phyloP scores from a whole-genome alignment of 2,113 vertebrate species.

The Sarotherodon lohbergeri region DNA sequence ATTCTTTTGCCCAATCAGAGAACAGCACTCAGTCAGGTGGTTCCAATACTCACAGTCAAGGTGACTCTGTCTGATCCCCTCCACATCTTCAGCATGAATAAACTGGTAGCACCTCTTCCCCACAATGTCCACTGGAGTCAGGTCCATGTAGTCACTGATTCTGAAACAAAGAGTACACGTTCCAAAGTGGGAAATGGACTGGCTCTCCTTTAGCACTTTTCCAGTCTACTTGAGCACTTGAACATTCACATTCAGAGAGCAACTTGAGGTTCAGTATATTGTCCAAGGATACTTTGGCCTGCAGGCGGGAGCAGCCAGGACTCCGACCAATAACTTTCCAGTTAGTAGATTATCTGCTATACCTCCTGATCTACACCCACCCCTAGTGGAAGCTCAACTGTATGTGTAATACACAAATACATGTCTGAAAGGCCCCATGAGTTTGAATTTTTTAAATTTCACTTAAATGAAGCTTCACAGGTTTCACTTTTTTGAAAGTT shows the following conservation, averaged over 20 bases:
- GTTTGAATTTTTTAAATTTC: not conserved
- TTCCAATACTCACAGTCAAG: slow-evolving; percentile 88
- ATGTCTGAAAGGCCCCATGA: not conserved
- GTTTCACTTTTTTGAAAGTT: not conserved
- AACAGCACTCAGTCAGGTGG: not conserved
- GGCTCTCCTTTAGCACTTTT: not conserved
- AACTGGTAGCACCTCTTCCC: slow-evolving; percentile 98
- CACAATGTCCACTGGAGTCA: slow-evolving; percentile 93
- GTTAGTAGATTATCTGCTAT: not conserved
- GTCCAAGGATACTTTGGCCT: not conserved
- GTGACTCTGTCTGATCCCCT: slow-evolving; percentile 94
- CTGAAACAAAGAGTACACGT: slow-evolving; percentile 54
- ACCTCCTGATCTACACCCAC: not conserved
- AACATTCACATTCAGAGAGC: not conserved
- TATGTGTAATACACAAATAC: not conserved
- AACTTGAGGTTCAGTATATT: not conserved
- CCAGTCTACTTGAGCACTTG: not conserved
- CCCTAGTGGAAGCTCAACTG: not conserved
- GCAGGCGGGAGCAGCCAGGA: not conserved
- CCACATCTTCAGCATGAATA: slow-evolving; percentile 97
- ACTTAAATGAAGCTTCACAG: not conserved
- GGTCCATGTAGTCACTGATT: slow-evolving; percentile 99
- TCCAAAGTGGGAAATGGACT: not conserved
- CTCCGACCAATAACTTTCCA: not conserved
- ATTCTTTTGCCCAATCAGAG: not conserved